Percentiles rank a stretch among this genome's conserved stretches.
Evolutionary conservation across 2,888 invertebrate species (phyloP).

Genomic region (Dryadula phaetusa): DNA sequence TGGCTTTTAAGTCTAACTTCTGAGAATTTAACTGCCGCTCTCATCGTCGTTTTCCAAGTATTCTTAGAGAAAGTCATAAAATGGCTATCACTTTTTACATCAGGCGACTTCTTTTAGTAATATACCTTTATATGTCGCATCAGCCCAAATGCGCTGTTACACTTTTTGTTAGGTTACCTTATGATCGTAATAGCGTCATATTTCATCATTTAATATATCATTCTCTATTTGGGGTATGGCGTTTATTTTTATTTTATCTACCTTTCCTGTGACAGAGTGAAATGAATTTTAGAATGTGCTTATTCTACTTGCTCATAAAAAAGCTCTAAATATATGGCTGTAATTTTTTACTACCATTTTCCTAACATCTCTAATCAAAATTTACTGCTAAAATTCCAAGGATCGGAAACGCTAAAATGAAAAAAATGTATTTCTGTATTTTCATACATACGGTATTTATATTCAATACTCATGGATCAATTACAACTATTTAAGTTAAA

Average conservation of each 20-base stretch:
- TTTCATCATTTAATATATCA: conserved; percentile 22
- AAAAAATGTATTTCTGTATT: too few species aligned
- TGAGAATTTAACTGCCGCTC: conserved; percentile 25
- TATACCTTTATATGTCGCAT: conserved; percentile 28
- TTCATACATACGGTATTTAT: too few species aligned
- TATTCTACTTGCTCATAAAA: not conserved
- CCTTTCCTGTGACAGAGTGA: not conserved
- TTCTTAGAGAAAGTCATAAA: conserved; percentile 22
- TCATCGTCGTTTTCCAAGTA: conserved; percentile 19
- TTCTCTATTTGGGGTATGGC: not conserved
- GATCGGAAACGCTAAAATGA: not conserved
- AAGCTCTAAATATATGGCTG: not conserved
- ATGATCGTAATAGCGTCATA: conserved; percentile 26
- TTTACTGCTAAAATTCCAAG: not conserved
- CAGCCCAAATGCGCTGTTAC: conserved; percentile 6
- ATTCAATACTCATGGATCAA: too few species aligned
- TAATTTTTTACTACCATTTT: not conserved
- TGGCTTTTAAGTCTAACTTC: conserved; percentile 18
- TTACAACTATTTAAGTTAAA: too few species aligned
- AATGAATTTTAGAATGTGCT: conserved; percentile 15
- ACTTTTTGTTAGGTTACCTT: conserved; percentile 17
- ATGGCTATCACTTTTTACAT: conserved; percentile 26
- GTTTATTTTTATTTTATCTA: conserved; percentile 9
- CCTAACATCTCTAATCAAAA: not conserved
- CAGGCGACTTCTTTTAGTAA: conserved; percentile 29